Percentiles rank a stretch among this genome's conserved stretches.
Evolutionary conservation across 2,113 vertebrate species (phyloP).

Genomic region (Cyphomyrus plagiostoma): DNA sequence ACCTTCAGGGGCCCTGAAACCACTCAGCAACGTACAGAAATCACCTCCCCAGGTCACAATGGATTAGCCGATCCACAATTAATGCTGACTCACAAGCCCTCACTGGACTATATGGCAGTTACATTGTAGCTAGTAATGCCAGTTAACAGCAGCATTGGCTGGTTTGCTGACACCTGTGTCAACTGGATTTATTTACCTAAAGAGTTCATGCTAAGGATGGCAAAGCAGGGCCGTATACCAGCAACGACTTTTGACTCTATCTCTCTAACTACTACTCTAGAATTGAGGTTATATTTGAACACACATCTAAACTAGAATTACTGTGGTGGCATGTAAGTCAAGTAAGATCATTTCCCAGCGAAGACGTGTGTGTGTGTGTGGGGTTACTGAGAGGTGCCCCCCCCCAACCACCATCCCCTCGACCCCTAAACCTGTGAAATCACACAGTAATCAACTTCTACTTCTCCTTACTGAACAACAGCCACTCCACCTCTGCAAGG

Average conservation of each 20-base stretch:
- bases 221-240: neutral
- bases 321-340: neutral
- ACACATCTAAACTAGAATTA: neutral
- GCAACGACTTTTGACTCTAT: neutral
- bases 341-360: no score
- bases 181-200: neutral
- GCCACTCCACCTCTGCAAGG: neutral
- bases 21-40: neutral
- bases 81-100: neutral
- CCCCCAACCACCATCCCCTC: neutral
- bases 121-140: neutral
- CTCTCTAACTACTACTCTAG: neutral
- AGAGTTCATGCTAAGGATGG: neutral
- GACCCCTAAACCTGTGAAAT: neutral
- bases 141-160: neutral
- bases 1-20: neutral
- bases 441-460: neutral
- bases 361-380: neutral
- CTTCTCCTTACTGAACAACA: neutral
- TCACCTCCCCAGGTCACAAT: neutral
- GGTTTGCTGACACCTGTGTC: neutral
- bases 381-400: neutral
- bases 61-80: neutral
- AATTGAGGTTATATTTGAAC: neutral
- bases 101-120: neutral